Evolutionary conservation across 2,888 invertebrate genomes (phyloP).

Genomic region (Sussaba pulchella): DNA sequence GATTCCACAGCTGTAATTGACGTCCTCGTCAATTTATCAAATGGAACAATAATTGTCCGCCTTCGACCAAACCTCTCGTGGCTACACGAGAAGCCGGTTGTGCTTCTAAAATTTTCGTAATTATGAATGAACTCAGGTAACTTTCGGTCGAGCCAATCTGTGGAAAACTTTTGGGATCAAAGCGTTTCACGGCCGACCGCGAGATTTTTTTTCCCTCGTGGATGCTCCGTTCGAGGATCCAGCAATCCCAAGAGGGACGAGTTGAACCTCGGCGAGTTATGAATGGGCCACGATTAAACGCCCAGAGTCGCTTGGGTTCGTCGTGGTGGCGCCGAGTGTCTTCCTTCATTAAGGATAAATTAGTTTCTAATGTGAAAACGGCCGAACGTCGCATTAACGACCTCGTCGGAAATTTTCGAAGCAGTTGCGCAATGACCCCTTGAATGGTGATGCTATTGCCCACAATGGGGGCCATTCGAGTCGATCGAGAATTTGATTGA

Average conservation of each 20-base stretch:
- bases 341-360: constrained; percentile 79
- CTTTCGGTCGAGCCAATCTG: not conserved
- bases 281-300: constrained; percentile 77
- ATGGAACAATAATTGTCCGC: constrained; percentile 51
- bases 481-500: constrained; percentile 58
- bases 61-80: not conserved
- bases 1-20: constrained; percentile 40
- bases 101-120: not conserved
- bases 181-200: constrained; percentile 26
- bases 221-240: not conserved
- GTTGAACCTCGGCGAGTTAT: constrained; percentile 68
- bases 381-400: constrained; percentile 44
- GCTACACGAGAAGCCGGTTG: not conserved
- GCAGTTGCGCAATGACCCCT: constrained; percentile 41
- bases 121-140: constrained; percentile 50
- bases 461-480: constrained; percentile 44
- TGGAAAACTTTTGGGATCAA: constrained; percentile 43
- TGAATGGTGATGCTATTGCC: not conserved
- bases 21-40: constrained; percentile 54
- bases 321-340: constrained; percentile 75
- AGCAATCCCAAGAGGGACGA: not conserved
- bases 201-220: constrained; percentile 12
- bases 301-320: constrained; percentile 58
- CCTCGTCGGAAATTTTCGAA: constrained; percentile 12
- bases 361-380: constrained; percentile 73